Conservation (phyloP, 2,888 invertebrate species). For the Ceriagrion tenellum region DNA sequence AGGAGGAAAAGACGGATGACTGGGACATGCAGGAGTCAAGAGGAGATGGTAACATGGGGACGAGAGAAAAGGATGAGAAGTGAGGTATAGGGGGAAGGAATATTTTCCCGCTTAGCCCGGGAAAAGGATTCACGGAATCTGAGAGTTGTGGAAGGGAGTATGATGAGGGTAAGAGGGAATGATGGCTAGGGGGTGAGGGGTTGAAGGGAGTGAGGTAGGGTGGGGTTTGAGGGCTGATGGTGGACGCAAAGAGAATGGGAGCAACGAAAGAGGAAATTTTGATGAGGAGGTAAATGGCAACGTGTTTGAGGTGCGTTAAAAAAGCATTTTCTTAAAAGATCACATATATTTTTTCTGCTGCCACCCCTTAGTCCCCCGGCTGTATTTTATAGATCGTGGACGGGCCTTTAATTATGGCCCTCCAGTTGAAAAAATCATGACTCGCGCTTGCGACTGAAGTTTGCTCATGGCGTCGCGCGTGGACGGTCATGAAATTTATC, state of each 20-base stretch:
- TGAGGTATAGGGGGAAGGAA: neutral
- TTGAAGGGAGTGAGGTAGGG: too few species aligned
- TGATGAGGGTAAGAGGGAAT: neutral
- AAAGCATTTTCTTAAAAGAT: neutral
- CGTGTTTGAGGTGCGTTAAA: neutral
- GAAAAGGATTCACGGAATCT: neutral
- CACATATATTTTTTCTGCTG: neutral
- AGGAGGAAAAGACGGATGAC: neutral
- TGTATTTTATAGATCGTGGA: neutral
- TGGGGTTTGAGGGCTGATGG: neutral
- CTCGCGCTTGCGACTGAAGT: neutral
- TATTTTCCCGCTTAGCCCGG: neutral
- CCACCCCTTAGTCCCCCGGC: neutral
- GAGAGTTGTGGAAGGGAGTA: neutral
- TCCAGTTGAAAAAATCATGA: neutral
- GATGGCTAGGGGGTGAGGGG: neutral
- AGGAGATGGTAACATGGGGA: neutral
- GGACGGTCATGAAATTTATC: too few species aligned
- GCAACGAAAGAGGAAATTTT: slow-evolving; percentile 12
- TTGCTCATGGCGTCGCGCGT: neutral
- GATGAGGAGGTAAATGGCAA: slow-evolving; percentile 19
- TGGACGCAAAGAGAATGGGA: slow-evolving; percentile 2
- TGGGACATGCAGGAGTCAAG: neutral
- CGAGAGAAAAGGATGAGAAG: neutral
- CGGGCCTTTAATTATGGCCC: neutral